A percentile compares a stretch with the other conserved stretches of the same genome.
phyloP scores from a whole-genome alignment of 1,140 invertebrate species.

The Tetramorium parvispinum region DNA sequence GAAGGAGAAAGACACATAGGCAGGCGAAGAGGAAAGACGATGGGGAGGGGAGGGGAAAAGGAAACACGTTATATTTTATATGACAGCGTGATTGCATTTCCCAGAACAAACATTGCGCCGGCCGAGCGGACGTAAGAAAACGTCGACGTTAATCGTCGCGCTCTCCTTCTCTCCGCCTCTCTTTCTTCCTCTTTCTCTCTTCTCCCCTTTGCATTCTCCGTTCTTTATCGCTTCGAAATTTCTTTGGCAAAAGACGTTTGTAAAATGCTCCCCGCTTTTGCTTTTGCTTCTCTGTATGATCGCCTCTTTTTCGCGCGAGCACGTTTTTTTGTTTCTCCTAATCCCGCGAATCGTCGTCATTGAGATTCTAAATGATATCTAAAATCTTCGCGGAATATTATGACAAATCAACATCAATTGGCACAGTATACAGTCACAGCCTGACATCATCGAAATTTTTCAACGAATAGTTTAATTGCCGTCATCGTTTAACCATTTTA shows the following conservation, averaged over 20 bases:
- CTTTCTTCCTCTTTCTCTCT: not conserved
- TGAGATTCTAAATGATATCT: not conserved
- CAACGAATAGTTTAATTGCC: constrained; percentile 40
- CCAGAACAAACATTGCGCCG: constrained; percentile 80
- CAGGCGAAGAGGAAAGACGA: constrained; percentile 26
- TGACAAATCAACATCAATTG: constrained; percentile 18
- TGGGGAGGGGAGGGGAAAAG: constrained; percentile 60
- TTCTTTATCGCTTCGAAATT: constrained; percentile 46
- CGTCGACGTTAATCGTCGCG: constrained; percentile 75
- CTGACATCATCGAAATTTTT: constrained; percentile 21
- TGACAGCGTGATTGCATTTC: constrained; percentile 81
- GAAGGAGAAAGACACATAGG: not conserved
- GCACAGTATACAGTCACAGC: not conserved
- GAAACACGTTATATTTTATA: constrained; percentile 80
- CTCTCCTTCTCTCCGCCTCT: constrained; percentile 3
- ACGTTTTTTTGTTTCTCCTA: not conserved
- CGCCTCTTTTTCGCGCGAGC: not conserved
- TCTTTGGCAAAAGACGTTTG: constrained; percentile 39
- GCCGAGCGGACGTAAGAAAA: constrained; percentile 72
- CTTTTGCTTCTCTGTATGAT: not conserved
- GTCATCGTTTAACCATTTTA: constrained; percentile 38
- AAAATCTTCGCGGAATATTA: not conserved
- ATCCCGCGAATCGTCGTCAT: not conserved
- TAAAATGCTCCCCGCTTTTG: constrained; percentile 27
- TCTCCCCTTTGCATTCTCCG: not conserved